Evolutionary conservation across 1,140 invertebrate species (phyloP).

Genomic region (Chlorops oryzae): DNA sequence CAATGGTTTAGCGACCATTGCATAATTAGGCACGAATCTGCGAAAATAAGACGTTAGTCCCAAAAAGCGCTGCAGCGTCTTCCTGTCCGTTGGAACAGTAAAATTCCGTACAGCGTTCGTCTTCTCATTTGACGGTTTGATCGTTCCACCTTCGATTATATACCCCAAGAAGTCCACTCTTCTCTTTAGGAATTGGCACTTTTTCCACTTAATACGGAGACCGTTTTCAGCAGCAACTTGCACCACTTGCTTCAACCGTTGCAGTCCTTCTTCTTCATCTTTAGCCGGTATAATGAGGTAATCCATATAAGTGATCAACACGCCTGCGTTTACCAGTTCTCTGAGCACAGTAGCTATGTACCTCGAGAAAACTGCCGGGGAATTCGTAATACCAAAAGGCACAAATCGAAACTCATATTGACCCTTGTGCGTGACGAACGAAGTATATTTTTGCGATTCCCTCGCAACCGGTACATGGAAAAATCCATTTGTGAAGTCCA

Average conservation of each 20-base stretch:
- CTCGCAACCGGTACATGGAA: constrained; percentile 8
- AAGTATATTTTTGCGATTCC: constrained; percentile 5
- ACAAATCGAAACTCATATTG: constrained; percentile 11
- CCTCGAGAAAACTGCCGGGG: constrained; percentile 21
- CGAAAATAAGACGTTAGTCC: constrained; percentile 37
- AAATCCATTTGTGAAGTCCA: constrained; percentile 16
- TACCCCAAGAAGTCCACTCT: constrained; percentile 18
- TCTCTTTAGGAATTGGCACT: constrained; percentile 19
- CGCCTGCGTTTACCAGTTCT: background rate
- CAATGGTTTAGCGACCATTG: constrained; percentile 26
- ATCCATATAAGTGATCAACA: constrained; percentile 2
- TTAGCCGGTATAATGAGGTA: constrained; percentile 6
- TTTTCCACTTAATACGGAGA: constrained; percentile 8
- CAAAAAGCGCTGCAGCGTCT: constrained; percentile 30
- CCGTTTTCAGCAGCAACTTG: background rate
- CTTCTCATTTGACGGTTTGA: constrained; percentile 27
- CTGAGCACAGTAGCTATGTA: constrained; percentile 14
- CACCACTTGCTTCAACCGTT: constrained; percentile 4
- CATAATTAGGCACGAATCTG: constrained; percentile 28
- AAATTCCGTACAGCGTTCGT: constrained; percentile 26
- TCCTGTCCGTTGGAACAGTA: constrained; percentile 24
- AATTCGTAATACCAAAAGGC: constrained; percentile 19
- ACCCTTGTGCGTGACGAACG: constrained; percentile 11
- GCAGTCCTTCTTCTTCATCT: background rate
- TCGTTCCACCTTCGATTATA: constrained; percentile 16